Base-by-base conservation (phyloP, 2,113 vertebrate species). In the Pitta sordida region DNA sequence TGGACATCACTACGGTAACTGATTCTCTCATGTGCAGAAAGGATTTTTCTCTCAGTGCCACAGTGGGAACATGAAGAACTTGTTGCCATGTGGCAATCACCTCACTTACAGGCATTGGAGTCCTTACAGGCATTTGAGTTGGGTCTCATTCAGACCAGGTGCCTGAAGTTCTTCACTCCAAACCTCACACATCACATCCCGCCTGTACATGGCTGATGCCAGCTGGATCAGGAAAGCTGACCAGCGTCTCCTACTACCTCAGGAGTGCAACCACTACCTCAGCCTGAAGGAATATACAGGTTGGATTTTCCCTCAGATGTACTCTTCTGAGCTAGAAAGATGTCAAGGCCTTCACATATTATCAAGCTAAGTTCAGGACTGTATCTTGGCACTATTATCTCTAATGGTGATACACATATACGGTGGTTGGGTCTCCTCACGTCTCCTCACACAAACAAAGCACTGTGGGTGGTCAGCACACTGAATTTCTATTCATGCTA, bases 141-240 rank as follows among this genome's bases (percentile, higher is more conserved):
- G 32, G 5, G 39, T 62, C 41, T 69, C 30, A 16, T 41, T 65
- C 48, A 51, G 23, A 73, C 30, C 13, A n/a, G 18, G n/a, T 29
- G 26, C 26, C 73, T 41, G 71, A 73, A 59, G 68, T 29, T 19
- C 46, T 69, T 59, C 39, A 3, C 18, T 26, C 29, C 55, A 74
- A 73, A 65, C 13, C 15, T 15, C 12, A 13, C 27, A 13, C 2
- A 0, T 8, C 14, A 55, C 63, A 58, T 48, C 27, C 39, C 9
- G 8, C 41, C 32, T 41, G 32, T 26, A 52, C 59, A 6, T 0
- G 0, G 48, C 43, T 27, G 21, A 15, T 32, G 48, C 22, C 0
- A 4, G 67, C 52, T n/a, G 27, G 44, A 13, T 7, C 59, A 49
- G 41, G 55, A 36, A 51, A 39, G 49, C 30, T 13, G 44, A 56